These are phyloP conservation scores for Menura novaehollandiae DNA, from an alignment of 2,113 vertebrate genomes.

Conservation along the genomic window DNA sequence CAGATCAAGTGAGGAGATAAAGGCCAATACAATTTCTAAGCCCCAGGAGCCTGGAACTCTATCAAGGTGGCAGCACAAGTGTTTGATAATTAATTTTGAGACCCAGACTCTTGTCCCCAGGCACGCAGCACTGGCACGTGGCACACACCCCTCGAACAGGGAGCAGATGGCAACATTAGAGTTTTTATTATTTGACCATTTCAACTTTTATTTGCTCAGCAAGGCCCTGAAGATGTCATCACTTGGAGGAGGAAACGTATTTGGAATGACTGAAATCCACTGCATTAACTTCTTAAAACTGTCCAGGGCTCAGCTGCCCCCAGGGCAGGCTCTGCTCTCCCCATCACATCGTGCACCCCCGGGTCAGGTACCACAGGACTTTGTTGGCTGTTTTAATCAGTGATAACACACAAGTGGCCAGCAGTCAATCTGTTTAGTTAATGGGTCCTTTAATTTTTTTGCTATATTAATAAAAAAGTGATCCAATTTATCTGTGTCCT, in stretches of 20 bases:
- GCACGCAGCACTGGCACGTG: rapidly evolving
- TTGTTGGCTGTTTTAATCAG: background rate
- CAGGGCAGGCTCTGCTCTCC: background rate
- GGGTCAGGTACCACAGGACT: background rate
- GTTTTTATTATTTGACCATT: background rate
- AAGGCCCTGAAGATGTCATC: background rate
- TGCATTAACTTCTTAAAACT: background rate
- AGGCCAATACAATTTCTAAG: background rate
- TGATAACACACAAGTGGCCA: background rate
- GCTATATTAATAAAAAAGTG: background rate
- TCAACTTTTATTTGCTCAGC: background rate
- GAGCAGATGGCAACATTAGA: background rate
- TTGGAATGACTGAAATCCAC: background rate
- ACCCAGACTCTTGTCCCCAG: background rate
- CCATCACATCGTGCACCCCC: background rate
- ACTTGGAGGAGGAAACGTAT: background rate
- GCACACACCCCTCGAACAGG: background rate
- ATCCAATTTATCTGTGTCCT: constrained; percentile 5
- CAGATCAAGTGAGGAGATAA: background rate
- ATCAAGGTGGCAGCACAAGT: background rate
- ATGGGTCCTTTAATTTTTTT: constrained; percentile 28
- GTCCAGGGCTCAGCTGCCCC: background rate
- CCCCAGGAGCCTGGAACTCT: background rate
- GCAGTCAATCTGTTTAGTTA: background rate
- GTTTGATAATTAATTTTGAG: background rate